Evolutionary conservation across 2,113 vertebrate genomes (phyloP), one percentile per base, ranked within the genome.

Genomic region (Peromyscus polionotus): DNA sequence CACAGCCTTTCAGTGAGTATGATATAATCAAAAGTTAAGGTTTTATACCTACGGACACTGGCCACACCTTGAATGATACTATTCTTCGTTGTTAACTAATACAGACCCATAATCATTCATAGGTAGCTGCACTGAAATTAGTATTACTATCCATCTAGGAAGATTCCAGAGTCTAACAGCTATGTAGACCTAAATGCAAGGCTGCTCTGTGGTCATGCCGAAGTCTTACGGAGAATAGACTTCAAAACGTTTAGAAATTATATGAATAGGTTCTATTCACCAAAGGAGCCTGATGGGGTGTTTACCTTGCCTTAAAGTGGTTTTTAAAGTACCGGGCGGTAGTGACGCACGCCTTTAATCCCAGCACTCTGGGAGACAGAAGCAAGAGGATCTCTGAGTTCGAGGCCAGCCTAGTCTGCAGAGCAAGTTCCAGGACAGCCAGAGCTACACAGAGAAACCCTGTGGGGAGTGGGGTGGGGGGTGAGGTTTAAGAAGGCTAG

Each of bases 141-240:
- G 26, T 16, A 13, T 77, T 96, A n/a, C n/a, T 45, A 83, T 92
- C 54, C 26, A 36, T 17, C 77, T 93, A 75, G 0, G 39, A 90
- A 93, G 89, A 76, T 70, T 76, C 39, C 89, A 81, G 36, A 28
- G 6, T 83, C 59, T 89, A 59, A 42, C 59, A 65, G 86, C 42
- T 45, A 20, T 31, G 67, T 61, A 91, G 33, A 19, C 26, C 63
- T 45, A 13, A 91, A 16, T 65, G 42, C 93, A 39, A 85, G 22
- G 9, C 70, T 93, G 31, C 3, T 92, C 68, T 45, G 0, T 73
- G 51, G 86, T 88, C 63, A 89, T 3, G 59, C 83, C 85, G 16
- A 97, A 94, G 72, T 80, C 68, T 73, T 96, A 57, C 87, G 31
- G 86, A 75, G 54, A 93, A 48, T 28, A 81, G 22, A 8, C 65